phyloP scores from a whole-genome alignment of 2,797 vertebrate genomes.

The Alosa sapidissima region DNA sequence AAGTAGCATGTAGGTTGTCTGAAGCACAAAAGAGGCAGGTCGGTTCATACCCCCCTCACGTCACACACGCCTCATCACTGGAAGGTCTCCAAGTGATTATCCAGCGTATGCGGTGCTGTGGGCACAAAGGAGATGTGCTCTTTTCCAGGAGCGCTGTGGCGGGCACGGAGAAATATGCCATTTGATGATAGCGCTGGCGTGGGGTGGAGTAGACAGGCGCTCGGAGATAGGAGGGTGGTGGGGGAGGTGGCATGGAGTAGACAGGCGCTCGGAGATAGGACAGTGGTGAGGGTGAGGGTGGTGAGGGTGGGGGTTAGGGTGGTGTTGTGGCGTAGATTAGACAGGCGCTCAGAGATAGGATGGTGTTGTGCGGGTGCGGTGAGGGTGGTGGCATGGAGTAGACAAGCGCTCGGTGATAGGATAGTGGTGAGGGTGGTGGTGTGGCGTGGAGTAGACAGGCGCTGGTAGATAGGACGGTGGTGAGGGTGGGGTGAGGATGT shows the following conservation, averaged over 20 bases:
- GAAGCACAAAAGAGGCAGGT: neutral
- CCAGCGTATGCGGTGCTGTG: neutral
- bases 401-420: neutral
- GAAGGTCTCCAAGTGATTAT: neutral
- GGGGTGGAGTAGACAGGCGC: neutral
- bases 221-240: neutral
- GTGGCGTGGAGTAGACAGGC: too few relatives aligned
- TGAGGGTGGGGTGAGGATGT: too few relatives aligned
- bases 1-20: neutral
- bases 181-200: neutral
- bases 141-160: neutral
- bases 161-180: neutral
- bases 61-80: neutral
- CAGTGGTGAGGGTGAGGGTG: too few relatives aligned
- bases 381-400: too few relatives aligned
- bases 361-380: too few relatives aligned
- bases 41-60: neutral
- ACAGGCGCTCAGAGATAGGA: neutral
- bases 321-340: too few relatives aligned
- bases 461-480: neutral
- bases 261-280: too few relatives aligned
- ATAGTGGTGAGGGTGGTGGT: too few relatives aligned
- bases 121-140: neutral
- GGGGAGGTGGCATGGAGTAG: neutral
- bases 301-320: too few relatives aligned